phyloP scores from a whole-genome alignment of 2,113 vertebrate species.

The Galbula dea region DNA sequence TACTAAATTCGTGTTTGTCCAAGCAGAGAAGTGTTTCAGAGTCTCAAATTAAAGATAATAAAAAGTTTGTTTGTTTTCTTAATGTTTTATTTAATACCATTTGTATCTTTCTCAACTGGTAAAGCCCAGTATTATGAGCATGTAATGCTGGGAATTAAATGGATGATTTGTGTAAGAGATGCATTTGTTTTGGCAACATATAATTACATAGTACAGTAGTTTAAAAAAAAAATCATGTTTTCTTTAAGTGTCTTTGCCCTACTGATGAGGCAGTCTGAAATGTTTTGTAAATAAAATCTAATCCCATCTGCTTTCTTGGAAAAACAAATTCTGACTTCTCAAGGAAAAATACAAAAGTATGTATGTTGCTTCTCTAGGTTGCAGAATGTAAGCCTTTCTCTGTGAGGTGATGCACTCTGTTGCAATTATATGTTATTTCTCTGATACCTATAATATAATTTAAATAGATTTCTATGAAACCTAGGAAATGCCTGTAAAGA shows the following conservation, averaged over 20 bases:
- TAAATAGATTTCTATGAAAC: neutral
- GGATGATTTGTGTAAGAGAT: neutral
- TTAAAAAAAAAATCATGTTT: neutral
- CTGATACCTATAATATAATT: neutral
- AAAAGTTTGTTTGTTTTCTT: neutral
- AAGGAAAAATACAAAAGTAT: neutral
- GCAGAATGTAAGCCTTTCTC: neutral
- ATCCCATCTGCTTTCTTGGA: neutral
- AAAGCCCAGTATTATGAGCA: neutral
- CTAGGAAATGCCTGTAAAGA: neutral
- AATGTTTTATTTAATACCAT: slow-evolving; percentile 5
- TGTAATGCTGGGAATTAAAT: slow-evolving; percentile 11
- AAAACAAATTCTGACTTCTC: neutral
- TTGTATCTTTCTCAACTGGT: neutral
- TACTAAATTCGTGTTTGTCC: slow-evolving; percentile 74
- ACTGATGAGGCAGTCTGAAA: neutral
- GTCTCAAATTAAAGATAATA: slow-evolving; percentile 63
- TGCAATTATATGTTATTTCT: neutral
- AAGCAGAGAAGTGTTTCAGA: slow-evolving; percentile 50
- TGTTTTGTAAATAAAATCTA: neutral
- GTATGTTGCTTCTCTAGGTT: neutral
- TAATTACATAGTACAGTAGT: neutral
- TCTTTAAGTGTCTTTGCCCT: neutral
- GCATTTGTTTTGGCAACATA: slow-evolving; percentile 6
- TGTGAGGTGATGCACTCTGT: neutral